Conservation (phyloP, 2,113 vertebrate genomes). For the Psammodynastes pulverulentus region DNA sequence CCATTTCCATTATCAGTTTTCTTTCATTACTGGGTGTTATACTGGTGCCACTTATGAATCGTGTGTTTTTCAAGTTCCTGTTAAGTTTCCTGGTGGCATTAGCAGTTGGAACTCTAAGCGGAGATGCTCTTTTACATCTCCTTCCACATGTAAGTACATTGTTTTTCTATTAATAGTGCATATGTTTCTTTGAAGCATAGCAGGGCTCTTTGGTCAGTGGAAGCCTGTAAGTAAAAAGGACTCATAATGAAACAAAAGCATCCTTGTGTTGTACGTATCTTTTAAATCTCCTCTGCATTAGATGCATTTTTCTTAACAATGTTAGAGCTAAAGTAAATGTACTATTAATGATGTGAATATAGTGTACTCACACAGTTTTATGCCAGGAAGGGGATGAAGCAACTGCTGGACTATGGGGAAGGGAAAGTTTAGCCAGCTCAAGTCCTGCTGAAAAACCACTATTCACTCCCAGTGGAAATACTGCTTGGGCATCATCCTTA, state of each 20-base stretch:
- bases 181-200: background rate
- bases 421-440: background rate
- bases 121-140: conserved; percentile 94
- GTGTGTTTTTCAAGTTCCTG: conserved; percentile 94
- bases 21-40: conserved; percentile 88
- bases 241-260: background rate
- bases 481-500: background rate
- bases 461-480: background rate
- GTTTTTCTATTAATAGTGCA: background rate
- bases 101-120: conserved; percentile 93
- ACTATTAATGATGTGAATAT: background rate
- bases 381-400: background rate
- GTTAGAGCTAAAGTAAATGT: background rate
- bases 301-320: background rate
- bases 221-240: background rate
- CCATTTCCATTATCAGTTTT: conserved; percentile 93
- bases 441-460: background rate
- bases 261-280: background rate
- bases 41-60: conserved; percentile 92
- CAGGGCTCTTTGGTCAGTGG: background rate
- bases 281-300: background rate
- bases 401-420: background rate
- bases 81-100: conserved; percentile 95
- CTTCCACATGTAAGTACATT: conserved; percentile 89
- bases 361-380: background rate